These are phyloP conservation scores for Osmerus mordax DNA, from an alignment of 2,113 vertebrate species.

Conservation along the genomic window DNA sequence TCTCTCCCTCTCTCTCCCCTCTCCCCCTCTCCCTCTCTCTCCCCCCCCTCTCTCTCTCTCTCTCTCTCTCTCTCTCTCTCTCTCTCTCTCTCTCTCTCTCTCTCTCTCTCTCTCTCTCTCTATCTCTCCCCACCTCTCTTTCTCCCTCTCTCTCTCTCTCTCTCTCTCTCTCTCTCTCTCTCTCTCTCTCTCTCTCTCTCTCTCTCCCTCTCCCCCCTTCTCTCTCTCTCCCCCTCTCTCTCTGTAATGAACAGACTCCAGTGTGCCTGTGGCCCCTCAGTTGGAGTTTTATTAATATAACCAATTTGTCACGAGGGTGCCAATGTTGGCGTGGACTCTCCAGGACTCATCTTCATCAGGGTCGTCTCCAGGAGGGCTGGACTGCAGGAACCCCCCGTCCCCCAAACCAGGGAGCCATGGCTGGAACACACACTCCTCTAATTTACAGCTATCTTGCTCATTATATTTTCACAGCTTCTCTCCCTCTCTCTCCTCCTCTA, in stretches of 20 bases:
- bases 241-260: conserved; percentile 12
- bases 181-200: conserved; percentile 15
- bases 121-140: neutral
- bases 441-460: conserved; percentile 30
- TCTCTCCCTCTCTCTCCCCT: neutral
- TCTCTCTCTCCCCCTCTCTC: neutral
- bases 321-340: conserved; percentile 35
- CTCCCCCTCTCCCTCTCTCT: conserved; percentile 6
- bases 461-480: conserved; percentile 6
- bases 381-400: conserved; percentile 21
- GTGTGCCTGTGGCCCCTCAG: conserved; percentile 26
- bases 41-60: neutral
- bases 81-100: conserved; percentile 15
- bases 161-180: neutral
- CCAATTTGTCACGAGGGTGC: conserved; percentile 41
- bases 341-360: conserved; percentile 34
- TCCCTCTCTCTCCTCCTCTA: neutral
- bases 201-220: neutral
- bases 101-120: neutral
- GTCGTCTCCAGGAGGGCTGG: conserved; percentile 24
- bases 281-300: conserved; percentile 40
- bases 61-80: conserved; percentile 1
- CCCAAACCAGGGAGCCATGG: conserved; percentile 6
- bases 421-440: neutral
- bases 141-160: conserved; percentile 1